Conservation (phyloP, 2,888 invertebrate genomes). For the Zygaena filipendulae region DNA sequence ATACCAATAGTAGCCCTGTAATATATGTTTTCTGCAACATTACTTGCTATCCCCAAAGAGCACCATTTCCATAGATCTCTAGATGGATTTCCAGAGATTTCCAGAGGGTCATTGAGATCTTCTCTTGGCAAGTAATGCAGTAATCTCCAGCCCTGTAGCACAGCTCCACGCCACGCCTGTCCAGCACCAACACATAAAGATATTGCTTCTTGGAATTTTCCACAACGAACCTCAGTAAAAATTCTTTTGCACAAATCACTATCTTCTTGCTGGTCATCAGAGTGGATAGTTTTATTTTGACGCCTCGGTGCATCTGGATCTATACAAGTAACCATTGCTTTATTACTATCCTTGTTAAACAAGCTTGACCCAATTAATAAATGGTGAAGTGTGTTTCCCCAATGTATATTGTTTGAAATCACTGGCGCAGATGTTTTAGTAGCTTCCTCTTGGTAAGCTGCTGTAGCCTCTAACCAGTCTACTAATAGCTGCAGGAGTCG, state of each 20-base stretch:
- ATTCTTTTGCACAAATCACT: conserved; percentile 65
- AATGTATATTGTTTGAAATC: conserved; percentile 75
- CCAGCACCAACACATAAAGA: conserved; percentile 86
- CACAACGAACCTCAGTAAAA: conserved; percentile 84
- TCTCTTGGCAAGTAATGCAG: conserved; percentile 87
- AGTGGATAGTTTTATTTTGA: conserved; percentile 82
- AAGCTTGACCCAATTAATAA: conserved; percentile 64
- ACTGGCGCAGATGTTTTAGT: conserved; percentile 52
- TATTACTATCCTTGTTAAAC: conserved; percentile 53
- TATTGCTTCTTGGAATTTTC: conserved; percentile 86
- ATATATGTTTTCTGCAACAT: conserved; percentile 64
- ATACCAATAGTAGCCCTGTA: conserved; percentile 77
- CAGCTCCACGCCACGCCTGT: conserved; percentile 92
- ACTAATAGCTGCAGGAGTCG: conserved; percentile 85
- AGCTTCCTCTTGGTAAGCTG: conserved; percentile 80
- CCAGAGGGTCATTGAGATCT: conserved; percentile 44
- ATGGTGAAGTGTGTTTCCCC: conserved; percentile 92
- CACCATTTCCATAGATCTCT: conserved; percentile 83
- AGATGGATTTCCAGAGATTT: conserved; percentile 85
- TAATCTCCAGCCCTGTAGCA: conserved; percentile 90
- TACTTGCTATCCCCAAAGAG: conserved; percentile 72
- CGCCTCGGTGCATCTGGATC: conserved; percentile 92
- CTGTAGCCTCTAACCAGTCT: conserved; percentile 92
- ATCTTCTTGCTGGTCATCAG: conserved; percentile 86
- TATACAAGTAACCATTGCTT: conserved; percentile 71